These are phyloP conservation scores for Nicator chloris DNA, from an alignment of 2,113 vertebrate species.

Conservation along the genomic window DNA sequence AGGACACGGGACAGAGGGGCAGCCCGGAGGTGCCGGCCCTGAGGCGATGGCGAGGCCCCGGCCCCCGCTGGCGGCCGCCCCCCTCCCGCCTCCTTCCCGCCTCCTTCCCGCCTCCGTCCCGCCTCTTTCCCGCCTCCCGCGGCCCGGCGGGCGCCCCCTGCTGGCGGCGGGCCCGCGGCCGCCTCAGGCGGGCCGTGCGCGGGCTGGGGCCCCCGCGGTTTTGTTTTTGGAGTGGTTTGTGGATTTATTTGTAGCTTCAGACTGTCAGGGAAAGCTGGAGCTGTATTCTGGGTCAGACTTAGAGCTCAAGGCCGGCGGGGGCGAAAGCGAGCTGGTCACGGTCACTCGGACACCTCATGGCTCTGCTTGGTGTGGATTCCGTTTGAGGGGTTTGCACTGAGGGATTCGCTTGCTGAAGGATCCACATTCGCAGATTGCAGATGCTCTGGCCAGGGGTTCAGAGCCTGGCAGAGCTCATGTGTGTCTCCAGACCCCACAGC, in stretches of 20 bases:
- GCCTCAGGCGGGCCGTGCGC: not conserved
- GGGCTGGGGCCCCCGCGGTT: rapidly evolving
- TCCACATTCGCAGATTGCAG: not conserved
- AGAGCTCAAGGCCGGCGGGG: not conserved
- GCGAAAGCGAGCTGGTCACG: not conserved
- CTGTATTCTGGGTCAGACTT: not conserved
- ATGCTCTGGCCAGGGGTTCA: not conserved
- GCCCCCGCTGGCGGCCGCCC: not conserved
- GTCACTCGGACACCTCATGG: rapidly evolving
- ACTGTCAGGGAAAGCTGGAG: not conserved
- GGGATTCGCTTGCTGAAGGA: not conserved
- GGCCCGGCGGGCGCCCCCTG: not conserved
- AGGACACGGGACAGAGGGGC: rapidly evolving
- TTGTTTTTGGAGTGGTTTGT: not conserved
- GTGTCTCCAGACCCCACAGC: not conserved
- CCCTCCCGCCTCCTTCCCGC: not conserved
- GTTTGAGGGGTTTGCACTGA: rapidly evolving
- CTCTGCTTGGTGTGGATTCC: not conserved
- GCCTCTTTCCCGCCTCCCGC: too few species aligned
- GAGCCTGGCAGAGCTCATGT: not conserved
- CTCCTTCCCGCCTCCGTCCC: not conserved
- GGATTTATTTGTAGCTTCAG: not conserved
- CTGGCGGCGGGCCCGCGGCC: not conserved
- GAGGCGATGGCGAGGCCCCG: not conserved
- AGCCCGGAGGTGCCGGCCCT: rapidly evolving